Conservation (phyloP, 2,888 invertebrate genomes). For the Ectropis crepuscularia region DNA sequence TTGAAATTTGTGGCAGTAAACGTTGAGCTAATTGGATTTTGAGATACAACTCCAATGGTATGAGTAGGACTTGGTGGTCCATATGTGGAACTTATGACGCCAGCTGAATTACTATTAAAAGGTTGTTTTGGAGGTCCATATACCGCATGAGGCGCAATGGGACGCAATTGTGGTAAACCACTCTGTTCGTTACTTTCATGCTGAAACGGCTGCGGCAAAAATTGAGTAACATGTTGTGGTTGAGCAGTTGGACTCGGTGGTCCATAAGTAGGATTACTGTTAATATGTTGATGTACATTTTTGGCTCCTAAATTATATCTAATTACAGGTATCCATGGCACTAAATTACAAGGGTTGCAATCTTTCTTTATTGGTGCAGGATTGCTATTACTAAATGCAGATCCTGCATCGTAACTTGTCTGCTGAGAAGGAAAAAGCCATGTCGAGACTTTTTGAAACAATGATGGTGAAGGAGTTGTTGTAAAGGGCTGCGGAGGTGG, state of each 20-base stretch:
- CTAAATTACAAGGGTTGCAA: constrained; percentile 91
- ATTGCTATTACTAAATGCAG: constrained; percentile 53
- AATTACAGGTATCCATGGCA: constrained; percentile 92
- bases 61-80: constrained; percentile 66
- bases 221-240: constrained; percentile 56
- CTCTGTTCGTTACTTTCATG: constrained; percentile 48
- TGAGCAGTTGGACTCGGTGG: constrained; percentile 73
- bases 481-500: constrained; percentile 75
- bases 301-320: constrained; percentile 74
- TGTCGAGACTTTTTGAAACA: constrained; percentile 85
- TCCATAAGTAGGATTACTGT: constrained; percentile 69
- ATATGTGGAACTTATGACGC: constrained; percentile 64
- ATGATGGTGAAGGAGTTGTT: constrained; percentile 76
- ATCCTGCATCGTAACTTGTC: constrained; percentile 55
- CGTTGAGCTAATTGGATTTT: constrained; percentile 56
- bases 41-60: constrained; percentile 62
- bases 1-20: constrained; percentile 57
- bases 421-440: constrained; percentile 86
- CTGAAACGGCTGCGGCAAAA: constrained; percentile 60
- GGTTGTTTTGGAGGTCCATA: constrained; percentile 64
- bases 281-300: constrained; percentile 56
- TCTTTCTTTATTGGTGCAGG: constrained; percentile 77
- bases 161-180: constrained; percentile 50
- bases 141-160: constrained; percentile 58
- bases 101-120: constrained; percentile 48